Percentiles rank a stretch among this genome's conserved stretches.
Conservation (phyloP, 2,797 vertebrate genomes). For the Acanthornis magna region DNA sequence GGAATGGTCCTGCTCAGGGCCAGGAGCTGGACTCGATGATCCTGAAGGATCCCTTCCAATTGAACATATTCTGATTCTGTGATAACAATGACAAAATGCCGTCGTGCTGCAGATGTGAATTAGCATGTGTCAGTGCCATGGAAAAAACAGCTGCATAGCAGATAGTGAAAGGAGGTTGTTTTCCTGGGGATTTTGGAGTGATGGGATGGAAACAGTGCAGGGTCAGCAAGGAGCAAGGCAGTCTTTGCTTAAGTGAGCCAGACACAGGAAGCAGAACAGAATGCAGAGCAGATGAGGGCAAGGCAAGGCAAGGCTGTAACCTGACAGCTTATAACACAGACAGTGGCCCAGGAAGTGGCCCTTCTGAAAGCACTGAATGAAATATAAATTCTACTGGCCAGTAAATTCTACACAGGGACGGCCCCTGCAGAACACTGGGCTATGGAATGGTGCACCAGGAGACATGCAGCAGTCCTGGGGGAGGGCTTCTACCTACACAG, state of each 20-base stretch:
- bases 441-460: neutral
- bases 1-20: neutral
- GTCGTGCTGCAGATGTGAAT: neutral
- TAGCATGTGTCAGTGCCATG: neutral
- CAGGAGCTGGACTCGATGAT: rapidly evolving
- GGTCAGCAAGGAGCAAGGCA: neutral
- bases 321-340: neutral
- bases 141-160: neutral
- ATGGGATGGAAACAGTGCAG: neutral
- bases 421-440: neutral
- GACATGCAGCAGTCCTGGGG: neutral
- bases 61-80: neutral
- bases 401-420: neutral
- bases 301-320: neutral
- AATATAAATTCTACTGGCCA: neutral
- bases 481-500: neutral
- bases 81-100: neutral
- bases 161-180: neutral
- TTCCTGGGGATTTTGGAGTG: neutral
- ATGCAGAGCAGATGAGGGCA: neutral
- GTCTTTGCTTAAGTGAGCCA: neutral
- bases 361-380: neutral
- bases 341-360: neutral
- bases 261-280: neutral
- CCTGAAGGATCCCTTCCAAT: neutral